Conservation (phyloP, 2,888 invertebrate genomes). For the Listrodromus nycthemerus region DNA sequence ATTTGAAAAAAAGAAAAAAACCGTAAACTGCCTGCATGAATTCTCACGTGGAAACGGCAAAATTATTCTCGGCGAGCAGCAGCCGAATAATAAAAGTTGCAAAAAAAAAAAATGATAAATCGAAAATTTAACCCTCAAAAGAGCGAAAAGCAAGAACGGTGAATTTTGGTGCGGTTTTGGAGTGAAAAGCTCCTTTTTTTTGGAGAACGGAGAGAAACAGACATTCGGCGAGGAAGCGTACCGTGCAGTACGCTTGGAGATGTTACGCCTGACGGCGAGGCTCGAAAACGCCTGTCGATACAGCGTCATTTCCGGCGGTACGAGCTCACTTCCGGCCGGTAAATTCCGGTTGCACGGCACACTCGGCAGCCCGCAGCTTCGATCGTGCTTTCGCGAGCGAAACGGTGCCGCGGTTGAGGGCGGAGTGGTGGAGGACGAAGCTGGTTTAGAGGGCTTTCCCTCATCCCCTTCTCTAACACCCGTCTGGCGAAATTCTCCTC, state of each 20-base stretch:
- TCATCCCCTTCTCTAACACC: neutral
- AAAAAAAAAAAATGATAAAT: conserved; percentile 42
- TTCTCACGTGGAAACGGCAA: conserved; percentile 25
- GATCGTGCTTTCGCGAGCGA: conserved; percentile 55
- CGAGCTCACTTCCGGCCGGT: conserved; percentile 72
- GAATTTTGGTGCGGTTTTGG: neutral
- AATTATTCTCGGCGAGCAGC: conserved; percentile 18
- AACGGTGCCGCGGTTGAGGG: conserved; percentile 48
- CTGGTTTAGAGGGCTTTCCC: conserved; percentile 51
- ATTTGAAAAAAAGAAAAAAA: neutral
- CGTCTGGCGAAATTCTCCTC: conserved; percentile 14
- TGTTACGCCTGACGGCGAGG: conserved; percentile 40
- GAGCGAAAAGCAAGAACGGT: neutral
- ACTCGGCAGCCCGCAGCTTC: conserved; percentile 68
- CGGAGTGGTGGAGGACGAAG: too few species aligned
- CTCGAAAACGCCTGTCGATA: conserved; percentile 68
- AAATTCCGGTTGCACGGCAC: conserved; percentile 71
- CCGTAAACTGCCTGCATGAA: neutral
- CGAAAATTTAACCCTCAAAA: conserved; percentile 30
- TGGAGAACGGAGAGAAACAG: conserved; percentile 46
- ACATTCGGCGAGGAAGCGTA: conserved; percentile 21
- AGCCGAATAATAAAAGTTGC: conserved; percentile 35
- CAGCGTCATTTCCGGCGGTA: conserved; percentile 73
- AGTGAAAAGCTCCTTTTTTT: conserved; percentile 6
- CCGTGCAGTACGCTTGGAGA: conserved; percentile 15